A percentile compares a stretch with the other conserved stretches of the same genome.
These are phyloP conservation scores for Heteronetta atricapilla DNA, from an alignment of 2,113 vertebrate genomes.

Conservation along the genomic window DNA sequence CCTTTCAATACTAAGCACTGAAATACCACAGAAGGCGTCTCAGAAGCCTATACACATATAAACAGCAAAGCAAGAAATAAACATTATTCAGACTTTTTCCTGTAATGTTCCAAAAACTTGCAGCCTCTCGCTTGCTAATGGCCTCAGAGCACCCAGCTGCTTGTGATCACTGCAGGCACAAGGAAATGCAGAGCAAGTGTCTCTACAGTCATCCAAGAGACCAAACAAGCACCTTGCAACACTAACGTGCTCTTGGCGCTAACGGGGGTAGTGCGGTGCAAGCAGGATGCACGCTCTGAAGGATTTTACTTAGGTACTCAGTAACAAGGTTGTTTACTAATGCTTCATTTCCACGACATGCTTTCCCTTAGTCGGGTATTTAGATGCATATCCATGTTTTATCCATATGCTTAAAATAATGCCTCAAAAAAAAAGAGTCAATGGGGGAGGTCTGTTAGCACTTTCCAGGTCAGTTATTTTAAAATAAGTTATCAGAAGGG, in stretches of 20 bases:
- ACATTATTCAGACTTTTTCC: not conserved
- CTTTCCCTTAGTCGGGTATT: not conserved
- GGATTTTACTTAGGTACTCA: not conserved
- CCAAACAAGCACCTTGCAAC: fast-evolving
- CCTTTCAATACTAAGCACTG: not conserved
- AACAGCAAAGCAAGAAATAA: not conserved
- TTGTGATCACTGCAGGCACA: not conserved
- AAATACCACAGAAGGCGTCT: not conserved
- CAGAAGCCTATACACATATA: not conserved
- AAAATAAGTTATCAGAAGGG: not conserved
- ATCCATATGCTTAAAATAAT: not conserved
- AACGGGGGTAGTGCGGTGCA: fast-evolving
- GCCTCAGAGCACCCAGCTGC: not conserved
- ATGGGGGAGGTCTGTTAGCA: not conserved
- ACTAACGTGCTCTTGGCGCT: not conserved
- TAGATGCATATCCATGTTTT: not conserved
- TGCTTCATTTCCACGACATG: not conserved
- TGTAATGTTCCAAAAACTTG: not conserved
- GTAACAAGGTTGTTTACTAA: not conserved
- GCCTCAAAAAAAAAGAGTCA: not conserved
- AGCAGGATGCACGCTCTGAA: not conserved
- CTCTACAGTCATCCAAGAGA: not conserved
- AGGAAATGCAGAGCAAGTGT: not conserved
- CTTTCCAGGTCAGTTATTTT: not conserved
- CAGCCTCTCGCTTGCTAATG: not conserved